phyloP scores from a whole-genome alignment of 2,797 vertebrate genomes.

The Scomberomorus guttatus region DNA sequence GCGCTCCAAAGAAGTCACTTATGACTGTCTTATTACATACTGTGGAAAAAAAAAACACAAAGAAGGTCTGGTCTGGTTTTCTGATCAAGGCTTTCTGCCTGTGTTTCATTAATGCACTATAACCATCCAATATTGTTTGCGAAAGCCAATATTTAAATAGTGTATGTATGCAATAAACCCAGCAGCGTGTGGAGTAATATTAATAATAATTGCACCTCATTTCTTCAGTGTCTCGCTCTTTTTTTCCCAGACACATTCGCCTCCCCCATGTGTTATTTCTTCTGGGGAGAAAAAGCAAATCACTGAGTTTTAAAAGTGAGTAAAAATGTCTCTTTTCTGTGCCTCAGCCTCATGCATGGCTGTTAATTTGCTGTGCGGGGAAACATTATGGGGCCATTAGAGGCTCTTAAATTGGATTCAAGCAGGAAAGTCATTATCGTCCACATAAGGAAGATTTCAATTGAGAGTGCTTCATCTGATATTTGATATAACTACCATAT shows the following conservation, averaged over 20 bases:
- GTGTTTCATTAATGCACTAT: conserved; percentile 51
- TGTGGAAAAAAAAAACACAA: conserved; percentile 1
- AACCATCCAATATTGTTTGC: conserved; percentile 56
- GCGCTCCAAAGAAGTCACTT: conserved; percentile 36
- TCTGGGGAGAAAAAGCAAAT: conserved; percentile 59
- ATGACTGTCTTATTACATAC: conserved; percentile 45
- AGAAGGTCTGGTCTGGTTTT: conserved; percentile 23
- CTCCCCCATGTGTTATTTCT: conserved; percentile 55
- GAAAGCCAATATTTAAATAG: conserved; percentile 67
- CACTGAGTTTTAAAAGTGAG: conserved; percentile 70
- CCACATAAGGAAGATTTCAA: conserved; percentile 81
- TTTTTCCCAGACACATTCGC: background rate
- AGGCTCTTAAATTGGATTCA: conserved; percentile 81
- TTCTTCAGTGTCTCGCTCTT: conserved; percentile 34
- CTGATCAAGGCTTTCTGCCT: conserved; percentile 22
- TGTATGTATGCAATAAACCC: conserved; percentile 59
- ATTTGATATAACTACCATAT: conserved; percentile 76
- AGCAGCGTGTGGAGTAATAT: conserved; percentile 52
- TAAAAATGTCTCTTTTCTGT: conserved; percentile 70
- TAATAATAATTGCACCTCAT: conserved; percentile 65
- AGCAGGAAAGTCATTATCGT: conserved; percentile 80
- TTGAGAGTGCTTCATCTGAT: conserved; percentile 76
- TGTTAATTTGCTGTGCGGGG: conserved; percentile 75
- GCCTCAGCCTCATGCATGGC: conserved; percentile 60
- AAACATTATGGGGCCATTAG: conserved; percentile 79